Base-by-base conservation (phyloP, 2,113 vertebrate genomes). In the Orycteropus afer region DNA sequence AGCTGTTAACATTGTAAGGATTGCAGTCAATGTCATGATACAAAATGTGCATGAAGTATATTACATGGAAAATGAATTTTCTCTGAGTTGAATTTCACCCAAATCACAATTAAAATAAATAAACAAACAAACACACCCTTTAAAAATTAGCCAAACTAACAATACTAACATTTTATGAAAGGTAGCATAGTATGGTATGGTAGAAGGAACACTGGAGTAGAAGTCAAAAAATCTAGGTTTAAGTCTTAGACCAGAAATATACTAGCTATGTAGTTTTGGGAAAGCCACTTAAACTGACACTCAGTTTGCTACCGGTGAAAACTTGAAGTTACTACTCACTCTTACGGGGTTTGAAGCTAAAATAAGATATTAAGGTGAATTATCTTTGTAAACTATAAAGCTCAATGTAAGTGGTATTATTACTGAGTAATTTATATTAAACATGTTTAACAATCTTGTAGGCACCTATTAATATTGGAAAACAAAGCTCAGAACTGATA, bases 291-390 rank as follows among this genome's bases (percentile, higher is more conserved):
- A 51, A 10, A 37, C 0, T 7, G 47, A 78, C 63, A 18, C 63
- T 67, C 42, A 27, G 61, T 27, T 34, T 49, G 29, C 15, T 51
- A 49, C 47, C 47, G 47, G 7, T 32, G 27, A 51, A 51, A 77
- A 51, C 25, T 15, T 2, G 1, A 4, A 65, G 10, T 0, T 0
- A 3, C 40, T 0, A 3, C 40, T 29, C 8, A 37, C 29, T 25
- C 1, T 8, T 15, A 13, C 1, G n/a, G 85, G 29, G 42, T 37
- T 17, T 12, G 11, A 20, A 37, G 55, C 73, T 45, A 45, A 55
- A 34, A 6, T 0, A 22, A 42, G 47, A 4, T 2, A 10, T 29
- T 25, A 4, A n/a, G 27, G 57, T 32, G 37, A 61, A 25, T 34
- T n/a, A 7, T 2, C 8, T 27, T 3, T 2, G 5, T 18, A 14